Evolutionary conservation across 2,888 invertebrate species (phyloP), one percentile per base, ranked within the genome.

Genomic region (Dryococelus australis): DNA sequence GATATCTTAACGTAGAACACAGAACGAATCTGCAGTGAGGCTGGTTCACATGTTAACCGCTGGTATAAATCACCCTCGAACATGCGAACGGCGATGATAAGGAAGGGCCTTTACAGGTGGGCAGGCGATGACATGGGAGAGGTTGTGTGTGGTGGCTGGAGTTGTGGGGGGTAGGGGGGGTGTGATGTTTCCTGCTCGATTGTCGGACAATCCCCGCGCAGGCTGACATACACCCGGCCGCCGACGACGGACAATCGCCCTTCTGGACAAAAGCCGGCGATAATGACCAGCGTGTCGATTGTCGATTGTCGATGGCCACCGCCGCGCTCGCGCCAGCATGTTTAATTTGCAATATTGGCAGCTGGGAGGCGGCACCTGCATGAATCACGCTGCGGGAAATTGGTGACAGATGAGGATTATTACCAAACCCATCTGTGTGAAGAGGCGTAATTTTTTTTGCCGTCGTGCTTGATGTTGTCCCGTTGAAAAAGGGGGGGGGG

Each of bases 301-400:
- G 65, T 65, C 65, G 65, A 65, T 65, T 65, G 65, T 65, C 65
- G 65, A 65, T 24, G n/a, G 65, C 4, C 65, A 65, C 24, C 65
- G 65, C 2, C 12, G 47, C 16, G 47, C 47, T 47, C 47, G 12
- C 65, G 65, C 65, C 65, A n/a, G 65, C 65, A n/a, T 65, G 65
- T 65, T 65, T n/a, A 65, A 65, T 65, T 65, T 65, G 65, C 65
- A 65, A n/a, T 65, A 65, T 65, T 65, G 65, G 65, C 65, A 65
- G 65, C 65, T 0, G 65, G 24, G 65, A 20, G 51, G 51, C 51
- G 65, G 65, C 65, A n/a, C 65, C n/a, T 0, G 65, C 6, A 65
- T 65, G 65, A 65, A 65, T 65, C 65, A 65, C 65, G 65, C 24
- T 20, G 20, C 65, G 65, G 65, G 65, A 65, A 65, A 65, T 65